Conservation (phyloP, 2,797 vertebrate species). For the Lepilemur septentrionalis region DNA sequence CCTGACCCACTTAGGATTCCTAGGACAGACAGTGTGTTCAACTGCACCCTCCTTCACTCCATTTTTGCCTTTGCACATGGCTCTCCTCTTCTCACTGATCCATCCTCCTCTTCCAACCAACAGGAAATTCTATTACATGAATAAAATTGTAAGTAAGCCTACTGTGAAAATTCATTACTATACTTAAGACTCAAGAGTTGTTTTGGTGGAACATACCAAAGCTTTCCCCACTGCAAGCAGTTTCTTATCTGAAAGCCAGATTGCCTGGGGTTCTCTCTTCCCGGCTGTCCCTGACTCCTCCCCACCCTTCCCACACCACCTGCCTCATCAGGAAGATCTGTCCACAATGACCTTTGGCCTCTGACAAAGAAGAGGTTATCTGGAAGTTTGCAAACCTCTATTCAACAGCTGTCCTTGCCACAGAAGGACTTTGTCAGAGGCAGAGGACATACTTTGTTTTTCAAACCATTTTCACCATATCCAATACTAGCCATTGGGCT, state of each 20-base stretch:
- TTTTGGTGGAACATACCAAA: conserved; percentile 5
- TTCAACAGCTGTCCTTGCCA: not conserved
- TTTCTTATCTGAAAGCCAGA: conserved; percentile 51
- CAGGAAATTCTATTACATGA: not conserved
- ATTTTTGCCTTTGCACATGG: not conserved
- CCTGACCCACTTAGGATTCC: not conserved
- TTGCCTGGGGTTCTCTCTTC: not conserved
- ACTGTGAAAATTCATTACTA: not conserved
- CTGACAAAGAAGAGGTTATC: not conserved
- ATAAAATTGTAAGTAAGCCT: not conserved
- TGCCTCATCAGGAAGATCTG: not conserved
- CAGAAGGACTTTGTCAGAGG: not conserved
- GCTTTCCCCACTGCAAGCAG: not conserved
- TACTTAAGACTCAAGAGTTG: not conserved
- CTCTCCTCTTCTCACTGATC: not conserved
- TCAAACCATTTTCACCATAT: not conserved
- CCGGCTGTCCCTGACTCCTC: not conserved
- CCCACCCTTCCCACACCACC: not conserved
- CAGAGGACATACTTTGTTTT: not conserved
- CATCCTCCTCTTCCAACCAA: not conserved
- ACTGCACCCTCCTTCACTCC: too few relatives aligned
- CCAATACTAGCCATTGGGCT: not conserved
- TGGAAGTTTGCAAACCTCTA: not conserved
- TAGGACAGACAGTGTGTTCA: not conserved
- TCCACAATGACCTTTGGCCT: conserved; percentile 44